A percentile compares a stretch with the other conserved stretches of the same genome.
These are phyloP conservation scores for Micropterix aruncella DNA, from an alignment of 2,888 invertebrate species.

Conservation along the genomic window DNA sequence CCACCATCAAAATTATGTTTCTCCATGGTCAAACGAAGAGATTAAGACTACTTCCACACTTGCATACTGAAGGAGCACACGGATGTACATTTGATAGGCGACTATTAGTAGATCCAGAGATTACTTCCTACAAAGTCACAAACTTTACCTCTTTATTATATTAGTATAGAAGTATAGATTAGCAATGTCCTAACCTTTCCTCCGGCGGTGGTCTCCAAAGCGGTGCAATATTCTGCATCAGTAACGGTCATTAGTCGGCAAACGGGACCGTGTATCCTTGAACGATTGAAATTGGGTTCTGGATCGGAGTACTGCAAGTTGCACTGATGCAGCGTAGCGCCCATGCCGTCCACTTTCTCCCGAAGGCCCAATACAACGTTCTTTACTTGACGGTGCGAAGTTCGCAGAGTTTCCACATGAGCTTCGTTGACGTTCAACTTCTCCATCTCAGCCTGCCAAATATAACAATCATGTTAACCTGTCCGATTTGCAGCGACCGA, in stretches of 20 bases:
- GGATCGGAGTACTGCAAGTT: slow-evolving; percentile 69
- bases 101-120: too few relatives aligned
- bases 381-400: slow-evolving; percentile 32
- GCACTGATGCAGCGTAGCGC: slow-evolving; percentile 39
- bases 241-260: slow-evolving; percentile 64
- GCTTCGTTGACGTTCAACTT: slow-evolving; percentile 47
- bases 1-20: too few relatives aligned
- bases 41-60: too few relatives aligned
- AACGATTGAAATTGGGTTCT: slow-evolving; percentile 51
- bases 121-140: too few relatives aligned
- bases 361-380: slow-evolving; percentile 38
- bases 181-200: slow-evolving; percentile 53
- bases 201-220: slow-evolving; percentile 77
- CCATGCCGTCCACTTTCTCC: slow-evolving; percentile 42
- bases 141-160: too few relatives aligned
- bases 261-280: slow-evolving; percentile 61
- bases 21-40: too few relatives aligned
- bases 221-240: slow-evolving; percentile 56
- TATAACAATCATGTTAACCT: too few relatives aligned
- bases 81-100: too few relatives aligned
- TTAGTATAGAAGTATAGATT: too few relatives aligned
- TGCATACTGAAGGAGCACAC: too few relatives aligned
- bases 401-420: slow-evolving; percentile 36
- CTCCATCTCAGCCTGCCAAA: slow-evolving; percentile 32
- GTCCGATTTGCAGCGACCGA: too few relatives aligned